Base-by-base conservation (phyloP, 2,888 invertebrate species). In the Polyommatus icarus region DNA sequence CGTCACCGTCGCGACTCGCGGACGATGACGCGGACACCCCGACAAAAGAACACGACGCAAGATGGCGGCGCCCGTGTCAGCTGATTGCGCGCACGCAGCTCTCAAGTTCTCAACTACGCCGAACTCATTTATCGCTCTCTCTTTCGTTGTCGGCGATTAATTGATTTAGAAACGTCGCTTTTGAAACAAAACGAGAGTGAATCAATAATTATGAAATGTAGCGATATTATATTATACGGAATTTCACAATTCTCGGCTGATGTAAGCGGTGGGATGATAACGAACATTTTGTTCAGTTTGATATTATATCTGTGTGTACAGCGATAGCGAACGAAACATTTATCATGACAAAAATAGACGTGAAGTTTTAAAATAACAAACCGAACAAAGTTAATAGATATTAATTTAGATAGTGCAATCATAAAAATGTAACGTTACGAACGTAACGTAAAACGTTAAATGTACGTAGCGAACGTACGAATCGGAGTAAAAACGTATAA, bases 11-110 rank as follows among this genome's bases (percentile, higher is more conserved):
- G 84, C 83, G 86, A 7, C 46, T 46, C 46, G 46, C 46, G 46
- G 1, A 89, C 88, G 89, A 89, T 93, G 93, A 93, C 93, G 93
- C 90, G 92, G 93, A 93, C 93, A 92, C 90, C 85, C 85, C 89
- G 84, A 89, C 87, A 89, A 88, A 87, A 85, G 86, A 87, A 84
- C 90, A 88, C 89, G 90, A 86, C 85, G 88, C 90, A 94, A 94
- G 91, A 94, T 94, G 93, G 93, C 93, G 86, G 92, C 86, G 89
- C 86, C 85, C 82, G 79, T 90, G 91, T 93, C 94, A 94, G 94
- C 94, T 94, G 94, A 93, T 93, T 85, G 83, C 82, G 91, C 92
- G 88, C 89, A 90, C 91, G 89, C 91, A 91, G 90, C 90, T 91
- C 90, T 88, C 24, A 84, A 83, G 77, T 84, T 81, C 32, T 32